phyloP scores from a whole-genome alignment of 2,113 vertebrate species.

The Bambusicola thoracicus region DNA sequence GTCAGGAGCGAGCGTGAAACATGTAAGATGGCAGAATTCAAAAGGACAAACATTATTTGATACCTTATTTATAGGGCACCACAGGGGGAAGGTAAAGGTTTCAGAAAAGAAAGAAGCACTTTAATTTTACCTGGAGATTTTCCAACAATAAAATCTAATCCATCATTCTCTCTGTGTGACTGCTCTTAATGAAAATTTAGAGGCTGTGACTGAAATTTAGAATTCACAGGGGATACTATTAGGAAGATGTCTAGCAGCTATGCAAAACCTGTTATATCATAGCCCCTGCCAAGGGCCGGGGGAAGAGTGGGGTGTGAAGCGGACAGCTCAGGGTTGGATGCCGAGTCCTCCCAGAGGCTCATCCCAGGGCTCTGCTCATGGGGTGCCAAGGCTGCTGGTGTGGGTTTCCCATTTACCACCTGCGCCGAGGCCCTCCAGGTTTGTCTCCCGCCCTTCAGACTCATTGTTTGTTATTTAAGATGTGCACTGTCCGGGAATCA shows the following conservation, averaged over 20 bases:
- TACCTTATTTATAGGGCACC: constrained; percentile 53
- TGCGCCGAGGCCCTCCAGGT: rapidly evolving
- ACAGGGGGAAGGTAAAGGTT: constrained; percentile 51
- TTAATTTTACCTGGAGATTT: constrained; percentile 78
- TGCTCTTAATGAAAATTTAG: constrained; percentile 77
- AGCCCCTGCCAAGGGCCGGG: constrained; percentile 15
- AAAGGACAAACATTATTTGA: constrained; percentile 60
- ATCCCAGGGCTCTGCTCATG: background rate
- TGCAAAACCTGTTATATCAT: constrained; percentile 45
- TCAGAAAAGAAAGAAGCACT: constrained; percentile 66
- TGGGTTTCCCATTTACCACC: background rate
- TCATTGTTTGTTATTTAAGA: background rate
- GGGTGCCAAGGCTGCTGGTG: background rate
- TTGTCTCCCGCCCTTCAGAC: rapidly evolving
- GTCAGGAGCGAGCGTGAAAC: background rate
- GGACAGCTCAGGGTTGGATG: background rate
- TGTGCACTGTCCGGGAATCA: rapidly evolving
- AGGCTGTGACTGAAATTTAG: constrained; percentile 76
- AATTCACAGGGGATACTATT: constrained; percentile 69
- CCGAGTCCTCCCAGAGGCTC: rapidly evolving
- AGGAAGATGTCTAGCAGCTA: constrained; percentile 67
- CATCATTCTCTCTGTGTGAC: constrained; percentile 72
- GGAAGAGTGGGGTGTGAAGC: background rate
- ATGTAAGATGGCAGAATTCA: constrained; percentile 37
- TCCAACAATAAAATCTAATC: constrained; percentile 80